Evolutionary conservation across 2,888 invertebrate genomes (phyloP), one percentile per base, ranked within the genome.

Genomic region (Synergus laeviventris): DNA sequence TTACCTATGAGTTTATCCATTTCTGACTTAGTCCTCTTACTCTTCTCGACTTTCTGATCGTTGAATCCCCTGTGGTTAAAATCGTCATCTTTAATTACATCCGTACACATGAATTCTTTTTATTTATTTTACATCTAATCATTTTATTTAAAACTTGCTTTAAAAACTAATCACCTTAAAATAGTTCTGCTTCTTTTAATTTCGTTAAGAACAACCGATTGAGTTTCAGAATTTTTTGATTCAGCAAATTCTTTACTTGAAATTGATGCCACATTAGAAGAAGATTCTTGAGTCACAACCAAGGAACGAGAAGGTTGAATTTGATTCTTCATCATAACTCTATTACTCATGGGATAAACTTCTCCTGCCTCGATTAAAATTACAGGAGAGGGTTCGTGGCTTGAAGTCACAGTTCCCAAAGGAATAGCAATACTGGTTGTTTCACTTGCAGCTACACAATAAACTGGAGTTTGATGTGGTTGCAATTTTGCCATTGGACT

Each of bases 391-490:
- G 87, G 86, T 62, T 89, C 87, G 75, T 89, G 89, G n/a, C 87
- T 88, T 18, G 89, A 86, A 0, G 88, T 87, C 0, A 89, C 89
- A 2, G 89, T 89, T 12, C 89, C 89, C 21, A 89, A 84, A 0
- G 89, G 89, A 59, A 89, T 84, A 7, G 89, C 89, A 11, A 89
- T 89, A 36, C 89, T 89, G 3, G 87, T 89, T 0, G 88, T 89
- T 77, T 89, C 89, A 75, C 87, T 89, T 21, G 87, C 84, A 31
- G 89, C 87, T 16, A 89, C 89, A 49, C 87, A 89, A 85, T 96
- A 96, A 1, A 96, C 93, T 0, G 96, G 95, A 59, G 94, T 94
- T 86, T 96, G 95, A 49, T 94, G 94, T 3, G 94, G 94, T 18
- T 93, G 93, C 5, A 94, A 93, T 0, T 94, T 94, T 70, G 94